phyloP scores from a whole-genome alignment of 2,797 vertebrate genomes.

The Sebastes vulpes region DNA sequence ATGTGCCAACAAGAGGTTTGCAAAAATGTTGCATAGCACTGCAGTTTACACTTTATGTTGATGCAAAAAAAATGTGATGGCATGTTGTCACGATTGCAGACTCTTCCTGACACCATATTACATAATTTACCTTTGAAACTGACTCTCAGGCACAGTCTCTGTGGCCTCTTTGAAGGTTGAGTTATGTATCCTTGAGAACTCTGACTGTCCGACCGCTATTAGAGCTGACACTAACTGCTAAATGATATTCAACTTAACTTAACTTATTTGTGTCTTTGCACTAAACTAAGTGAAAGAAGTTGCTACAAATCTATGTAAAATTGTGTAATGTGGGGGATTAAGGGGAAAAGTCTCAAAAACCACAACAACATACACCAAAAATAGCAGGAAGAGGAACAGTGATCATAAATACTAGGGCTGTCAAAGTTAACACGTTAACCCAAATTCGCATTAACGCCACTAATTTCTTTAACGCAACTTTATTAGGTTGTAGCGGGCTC shows the following conservation, averaged over 20 bases:
- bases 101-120: not conserved
- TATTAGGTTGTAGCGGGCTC: no score
- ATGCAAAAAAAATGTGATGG: slow-evolving; percentile 2
- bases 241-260: slow-evolving; percentile 1
- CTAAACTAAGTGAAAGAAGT: not conserved
- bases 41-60: slow-evolving; percentile 25
- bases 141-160: not conserved
- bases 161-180: slow-evolving; percentile 16
- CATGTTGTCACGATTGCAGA: not conserved
- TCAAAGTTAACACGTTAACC: no score
- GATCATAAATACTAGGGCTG: not conserved
- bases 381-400: not conserved
- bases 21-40: slow-evolving; percentile 32
- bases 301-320: not conserved
- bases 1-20: slow-evolving; percentile 35
- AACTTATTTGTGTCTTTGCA: not conserved
- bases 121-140: slow-evolving; percentile 5
- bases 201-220: not conserved
- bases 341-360: not conserved
- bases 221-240: slow-evolving; percentile 17
- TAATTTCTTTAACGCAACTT: no score
- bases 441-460: no score
- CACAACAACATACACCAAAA: not conserved
- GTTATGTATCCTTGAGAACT: not conserved
- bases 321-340: not conserved